Evolutionary conservation across 2,888 invertebrate genomes (phyloP).

Genomic region (Athetis lepigone): DNA sequence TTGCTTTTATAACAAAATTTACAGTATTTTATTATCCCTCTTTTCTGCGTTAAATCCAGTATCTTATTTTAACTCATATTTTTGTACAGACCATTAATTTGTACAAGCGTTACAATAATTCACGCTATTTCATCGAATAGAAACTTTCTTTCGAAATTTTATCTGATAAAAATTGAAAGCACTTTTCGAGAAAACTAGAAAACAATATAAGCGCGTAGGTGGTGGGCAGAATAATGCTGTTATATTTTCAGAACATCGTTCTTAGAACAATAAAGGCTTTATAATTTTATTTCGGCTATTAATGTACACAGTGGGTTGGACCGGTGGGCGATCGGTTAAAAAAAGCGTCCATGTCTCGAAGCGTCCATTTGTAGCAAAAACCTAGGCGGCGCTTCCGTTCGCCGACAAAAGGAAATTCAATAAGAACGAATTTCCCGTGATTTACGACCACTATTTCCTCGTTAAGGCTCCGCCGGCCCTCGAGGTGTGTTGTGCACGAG

Average conservation of each 20-base stretch:
- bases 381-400: constrained; percentile 81
- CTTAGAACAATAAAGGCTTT: neutral
- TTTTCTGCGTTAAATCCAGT: neutral
- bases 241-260: neutral
- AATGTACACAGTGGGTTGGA: constrained; percentile 22
- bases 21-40: neutral
- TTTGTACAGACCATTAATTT: neutral
- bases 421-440: constrained; percentile 89
- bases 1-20: no score
- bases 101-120: neutral
- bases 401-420: constrained; percentile 89
- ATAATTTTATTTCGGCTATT: constrained; percentile 17
- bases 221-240: neutral
- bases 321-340: constrained; percentile 54
- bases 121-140: neutral
- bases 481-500: constrained; percentile 82
- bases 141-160: constrained; percentile 2
- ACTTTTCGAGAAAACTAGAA: neutral
- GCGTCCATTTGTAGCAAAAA: constrained; percentile 85
- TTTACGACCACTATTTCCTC: constrained; percentile 90
- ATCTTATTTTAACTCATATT: neutral
- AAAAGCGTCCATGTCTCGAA: constrained; percentile 76
- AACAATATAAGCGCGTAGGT: neutral
- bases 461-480: constrained; percentile 83
- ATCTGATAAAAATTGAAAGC: neutral